Base-by-base conservation (phyloP, 2,113 vertebrate species). In the Leptocoma aspasia region DNA sequence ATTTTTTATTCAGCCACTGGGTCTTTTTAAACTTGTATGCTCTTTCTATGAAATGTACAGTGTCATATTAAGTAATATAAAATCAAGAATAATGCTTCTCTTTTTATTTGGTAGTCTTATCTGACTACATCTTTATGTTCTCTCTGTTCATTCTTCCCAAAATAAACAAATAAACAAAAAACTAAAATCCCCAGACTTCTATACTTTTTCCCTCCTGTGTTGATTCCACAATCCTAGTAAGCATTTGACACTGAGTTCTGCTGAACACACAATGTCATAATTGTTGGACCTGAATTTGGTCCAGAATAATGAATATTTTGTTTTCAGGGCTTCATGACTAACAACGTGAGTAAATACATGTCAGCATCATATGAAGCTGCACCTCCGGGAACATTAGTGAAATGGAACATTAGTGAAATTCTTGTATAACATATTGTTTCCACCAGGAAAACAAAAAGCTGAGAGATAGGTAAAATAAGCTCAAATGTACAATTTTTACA, bases 111-210 rank as follows among this genome's bases (percentile, higher is more conserved):
- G 2, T 30, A 63, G 24, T 59, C 10, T 83, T 77, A 60, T 18
- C 20, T 3, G 3, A 59, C 22, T 70, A 37, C 10, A 57, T 16
- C 3, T 89, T 84, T 49, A 26, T 33, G 5, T 80, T 86, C 52
- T 3, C 11, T 59, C 37, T 85, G 31, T 31, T 80, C 19, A 44
- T 2, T 52, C 64, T 77, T 56, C 7, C 28, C 26, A 57, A 72
- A 50, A 23, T 13, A 35, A 49, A 52, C n/a, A 44, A 59, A 16
- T 13, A 60, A 61, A 22, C 7, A 37, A 42, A 35, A 35, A 18
- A 24, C 27, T 27, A 24, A 45, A 30, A 2, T 2, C 7, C 8
- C 4, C 19, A 6, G 4, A 17, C 2, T 45, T 42, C 49, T 9
- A 8, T 33, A 10, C 10, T 23, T 78, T 56, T 75, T 37, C 15